These are phyloP conservation scores for Axea sp. DNA, from an alignment of 2,888 invertebrate species.

Conservation along the genomic window DNA sequence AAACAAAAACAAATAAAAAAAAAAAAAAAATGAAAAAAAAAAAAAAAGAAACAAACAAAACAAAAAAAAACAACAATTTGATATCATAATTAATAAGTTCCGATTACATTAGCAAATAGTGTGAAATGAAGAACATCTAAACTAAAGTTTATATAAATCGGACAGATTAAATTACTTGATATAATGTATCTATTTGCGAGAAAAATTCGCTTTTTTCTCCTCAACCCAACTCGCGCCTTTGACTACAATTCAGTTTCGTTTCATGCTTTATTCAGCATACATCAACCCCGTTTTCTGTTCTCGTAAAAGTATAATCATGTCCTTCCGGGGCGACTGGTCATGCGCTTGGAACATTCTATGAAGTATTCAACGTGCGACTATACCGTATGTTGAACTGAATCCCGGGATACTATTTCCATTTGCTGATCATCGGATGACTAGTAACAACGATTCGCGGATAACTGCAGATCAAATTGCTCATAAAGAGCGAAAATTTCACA, in stretches of 20 bases:
- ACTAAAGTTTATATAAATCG: conserved; percentile 10
- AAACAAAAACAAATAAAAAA: too few relatives aligned
- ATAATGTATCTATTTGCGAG: not conserved
- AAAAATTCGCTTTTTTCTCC: conserved; percentile 2
- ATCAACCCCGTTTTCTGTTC: conserved; percentile 68
- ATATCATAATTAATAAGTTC: too few relatives aligned
- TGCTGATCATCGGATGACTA: conserved; percentile 42
- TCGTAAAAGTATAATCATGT: conserved; percentile 74
- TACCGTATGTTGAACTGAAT: conserved; percentile 64
- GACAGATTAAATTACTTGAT: conserved; percentile 37
- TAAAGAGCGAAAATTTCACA: conserved; percentile 51
- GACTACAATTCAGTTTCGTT: conserved; percentile 65
- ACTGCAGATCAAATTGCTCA: conserved; percentile 61
- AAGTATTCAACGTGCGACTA: conserved; percentile 70
- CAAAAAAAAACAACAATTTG: too few relatives aligned
- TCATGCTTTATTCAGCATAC: conserved; percentile 72
- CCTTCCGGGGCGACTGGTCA: conserved; percentile 62
- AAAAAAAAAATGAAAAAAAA: too few relatives aligned
- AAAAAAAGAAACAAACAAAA: too few relatives aligned
- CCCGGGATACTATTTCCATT: conserved; percentile 38
- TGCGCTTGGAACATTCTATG: conserved; percentile 63
- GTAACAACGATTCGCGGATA: conserved; percentile 60
- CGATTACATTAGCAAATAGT: too few relatives aligned
- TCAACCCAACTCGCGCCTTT: conserved; percentile 35
- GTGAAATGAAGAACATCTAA: too few relatives aligned